Evolutionary conservation across 1,140 invertebrate species (phyloP).

Genomic region (Pollicipes pollicipes): DNA sequence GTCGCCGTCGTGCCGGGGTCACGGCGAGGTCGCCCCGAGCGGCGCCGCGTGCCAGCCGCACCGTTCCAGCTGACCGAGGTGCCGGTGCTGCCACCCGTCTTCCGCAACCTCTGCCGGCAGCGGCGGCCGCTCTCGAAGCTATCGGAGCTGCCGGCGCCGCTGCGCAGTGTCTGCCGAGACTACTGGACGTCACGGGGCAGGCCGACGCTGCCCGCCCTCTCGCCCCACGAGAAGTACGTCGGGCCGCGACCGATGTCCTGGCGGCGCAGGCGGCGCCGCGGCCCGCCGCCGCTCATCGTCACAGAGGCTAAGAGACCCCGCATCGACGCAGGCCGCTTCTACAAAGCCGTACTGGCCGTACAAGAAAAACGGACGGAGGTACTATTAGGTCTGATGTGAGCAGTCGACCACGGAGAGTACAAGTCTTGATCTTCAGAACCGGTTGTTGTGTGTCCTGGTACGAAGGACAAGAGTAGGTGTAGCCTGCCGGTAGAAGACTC

Average conservation of each 20-base stretch:
- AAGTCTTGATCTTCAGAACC: constrained; percentile 89
- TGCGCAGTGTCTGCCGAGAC: background rate
- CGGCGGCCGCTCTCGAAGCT: background rate
- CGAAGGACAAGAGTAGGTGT: no score
- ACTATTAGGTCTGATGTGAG: background rate
- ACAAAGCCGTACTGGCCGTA: background rate
- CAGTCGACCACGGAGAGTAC: background rate
- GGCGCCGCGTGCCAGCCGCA: no score
- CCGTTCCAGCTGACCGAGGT: background rate
- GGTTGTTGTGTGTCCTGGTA: no score
- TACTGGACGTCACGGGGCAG: background rate
- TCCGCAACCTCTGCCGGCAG: background rate
- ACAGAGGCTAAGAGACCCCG: no score
- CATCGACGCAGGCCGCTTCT: background rate
- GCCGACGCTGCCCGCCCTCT: no score
- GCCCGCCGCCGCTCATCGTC: background rate
- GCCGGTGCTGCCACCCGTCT: background rate
- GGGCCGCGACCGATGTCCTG: background rate
- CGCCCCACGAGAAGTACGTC: background rate
- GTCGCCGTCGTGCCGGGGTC: background rate
- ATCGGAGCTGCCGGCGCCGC: background rate
- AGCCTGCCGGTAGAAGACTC: no score
- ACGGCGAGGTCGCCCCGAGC: no score
- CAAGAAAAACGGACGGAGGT: background rate
- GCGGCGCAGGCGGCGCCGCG: no score